A percentile compares a stretch with the other conserved stretches of the same genome.
Evolutionary conservation across 2,888 invertebrate genomes (phyloP).

Genomic region (Volucella bombylans): DNA sequence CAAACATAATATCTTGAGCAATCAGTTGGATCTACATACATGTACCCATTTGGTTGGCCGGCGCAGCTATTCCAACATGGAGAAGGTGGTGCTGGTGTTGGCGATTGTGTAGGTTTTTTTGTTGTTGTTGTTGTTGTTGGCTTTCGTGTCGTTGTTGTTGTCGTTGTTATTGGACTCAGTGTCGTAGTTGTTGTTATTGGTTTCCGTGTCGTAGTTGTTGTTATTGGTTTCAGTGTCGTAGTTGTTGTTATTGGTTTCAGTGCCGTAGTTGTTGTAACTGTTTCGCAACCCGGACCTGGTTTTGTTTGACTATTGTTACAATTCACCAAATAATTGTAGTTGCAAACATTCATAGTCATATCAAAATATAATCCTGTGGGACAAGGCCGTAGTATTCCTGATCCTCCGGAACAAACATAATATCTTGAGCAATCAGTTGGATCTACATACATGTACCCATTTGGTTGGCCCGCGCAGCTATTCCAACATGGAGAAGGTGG

Average conservation of each 20-base stretch:
- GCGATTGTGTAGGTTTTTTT: too few species aligned
- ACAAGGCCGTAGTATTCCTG: background rate
- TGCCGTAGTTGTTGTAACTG: too few species aligned
- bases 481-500: background rate
- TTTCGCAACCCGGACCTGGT: too few species aligned
- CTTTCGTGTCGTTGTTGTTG: background rate
- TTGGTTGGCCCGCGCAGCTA: background rate
- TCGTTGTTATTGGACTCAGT: background rate
- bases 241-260: too few species aligned
- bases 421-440: conserved; percentile 12
- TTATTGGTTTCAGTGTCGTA: too few species aligned
- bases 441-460: conserved; percentile 9
- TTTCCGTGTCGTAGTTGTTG: too few species aligned
- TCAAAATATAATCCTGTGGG: background rate
- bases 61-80: background rate
- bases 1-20: conserved; percentile 22
- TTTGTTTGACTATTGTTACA: background rate
- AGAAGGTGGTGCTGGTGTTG: background rate
- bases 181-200: background rate
- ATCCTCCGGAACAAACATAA: conserved; percentile 10
- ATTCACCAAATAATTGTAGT: background rate
- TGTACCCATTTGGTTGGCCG: background rate
- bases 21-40: conserved; percentile 5
- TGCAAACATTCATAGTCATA: background rate
- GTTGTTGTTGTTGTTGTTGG: background rate